Evolutionary conservation across 2,888 invertebrate genomes (phyloP), one percentile per base, ranked within the genome.

Genomic region (Carterocephalus palaemon): DNA sequence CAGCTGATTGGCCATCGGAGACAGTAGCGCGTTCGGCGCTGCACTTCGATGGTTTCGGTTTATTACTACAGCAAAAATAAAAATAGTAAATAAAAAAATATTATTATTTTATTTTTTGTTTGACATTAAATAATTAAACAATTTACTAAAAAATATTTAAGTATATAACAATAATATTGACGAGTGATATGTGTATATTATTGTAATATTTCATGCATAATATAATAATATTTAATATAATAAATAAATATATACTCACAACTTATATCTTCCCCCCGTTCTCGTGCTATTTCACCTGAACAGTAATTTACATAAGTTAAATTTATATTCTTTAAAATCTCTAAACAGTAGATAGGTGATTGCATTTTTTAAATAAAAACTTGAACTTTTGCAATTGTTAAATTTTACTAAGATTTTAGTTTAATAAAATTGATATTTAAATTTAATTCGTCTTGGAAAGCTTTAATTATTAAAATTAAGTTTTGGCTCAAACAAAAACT

Each of bases 21-120:
- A 91, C 52, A 90, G 73, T 42, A 92, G 82, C 50, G 92, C 90
- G 62, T 90, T 90, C 13, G 90, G 86, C 45, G 91, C 89, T 54
- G 92, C 92, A 70, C 90, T 93, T 56, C 94, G 90, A 67, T 92
- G 93, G 74, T 94, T 94, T 54, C 94, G 90, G 75, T 92, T 93
- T 76, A 93, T 92, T 75, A 93, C 94, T 94, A 84, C 2, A 17
- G 4, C 17, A 24, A 16, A 17, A 20, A 24, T 17, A 31, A 19
- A 4, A 15, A 26, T 29, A 7, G 13, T 6, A 12, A n/a, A 26
- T 20, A 34, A 23, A 6, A 37, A 23, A 10, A n/a, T 15, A 22
- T n/a, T n/a, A n/a, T n/a, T n/a, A n/a, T n/a, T n/a, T n/a, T n/a
- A n/a, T n/a, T n/a, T n/a, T n/a, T n/a, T n/a, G n/a, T n/a, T n/a